Base-by-base conservation (phyloP, 2,888 invertebrate species). In the Pyrochroa serraticornis region DNA sequence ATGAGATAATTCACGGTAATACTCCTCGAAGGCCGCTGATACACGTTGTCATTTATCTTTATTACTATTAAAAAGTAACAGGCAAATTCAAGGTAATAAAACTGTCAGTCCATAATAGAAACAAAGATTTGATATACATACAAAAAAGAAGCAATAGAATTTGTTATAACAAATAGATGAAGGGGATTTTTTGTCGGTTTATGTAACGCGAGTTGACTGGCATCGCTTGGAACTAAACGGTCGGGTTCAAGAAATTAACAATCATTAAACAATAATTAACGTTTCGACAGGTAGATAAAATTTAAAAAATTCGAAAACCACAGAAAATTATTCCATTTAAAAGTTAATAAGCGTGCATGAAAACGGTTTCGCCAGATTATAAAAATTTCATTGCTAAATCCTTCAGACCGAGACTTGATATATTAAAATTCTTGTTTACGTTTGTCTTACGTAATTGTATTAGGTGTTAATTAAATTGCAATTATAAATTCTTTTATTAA, bases 21-120 rank as follows among this genome's bases (percentile, higher is more conserved):
- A 48, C 37, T 13, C 33, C 6, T 10, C 35, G 49, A 59, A 59
- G 59, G 59, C 44, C 49, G 44, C 9, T 10, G 44, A 44, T 47
- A 49, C 39, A 13, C 48, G 45, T 50, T 58, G 59, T 59, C 54
- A 59, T 50, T 59, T 50, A 45, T 37, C 42, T 50, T 57, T 36
- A 47, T 12, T 42, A 43, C 37, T 52, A 12, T 30, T 41, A 41
- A 48, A 55, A 59, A 59, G 54, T 55, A 50, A 59, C 43, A 59
- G 59, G 54, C 9, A 33, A 46, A 53, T 48, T 49, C 58, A 58
- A 58, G 58, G 53, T 53, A 38, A 45, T 53, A 10, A 46, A 34
- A 35, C 55, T 41, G 39, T 35, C 36, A 39, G 34, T 30, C 42
- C 7, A 30, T 14, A 55, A 43, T 13, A 39, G 9, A 22, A 14